These are phyloP conservation scores for Micronisus gabar DNA, from an alignment of 2,113 vertebrate species.

Conservation along the genomic window DNA sequence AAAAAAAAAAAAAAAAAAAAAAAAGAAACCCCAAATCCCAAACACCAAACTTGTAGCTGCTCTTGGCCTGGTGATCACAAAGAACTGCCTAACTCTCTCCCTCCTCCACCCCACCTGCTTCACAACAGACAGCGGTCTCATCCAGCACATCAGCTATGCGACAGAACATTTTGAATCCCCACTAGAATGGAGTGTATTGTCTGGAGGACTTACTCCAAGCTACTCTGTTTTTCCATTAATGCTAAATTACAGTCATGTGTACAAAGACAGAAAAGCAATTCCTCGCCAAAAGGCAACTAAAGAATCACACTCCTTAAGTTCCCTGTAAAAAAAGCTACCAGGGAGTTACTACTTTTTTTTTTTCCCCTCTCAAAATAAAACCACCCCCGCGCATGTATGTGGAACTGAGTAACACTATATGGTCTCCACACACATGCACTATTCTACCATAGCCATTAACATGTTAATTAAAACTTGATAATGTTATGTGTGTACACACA, in stretches of 20 bases:
- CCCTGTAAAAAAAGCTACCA: background rate
- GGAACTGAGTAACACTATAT: background rate
- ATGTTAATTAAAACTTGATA: background rate
- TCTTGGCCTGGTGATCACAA: background rate
- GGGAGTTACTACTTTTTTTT: background rate
- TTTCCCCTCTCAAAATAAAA: background rate
- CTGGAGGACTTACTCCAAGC: background rate
- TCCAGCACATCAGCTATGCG: background rate
- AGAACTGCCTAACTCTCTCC: background rate
- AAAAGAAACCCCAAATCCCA: background rate
- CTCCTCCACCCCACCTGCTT: background rate
- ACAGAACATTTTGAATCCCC: background rate
- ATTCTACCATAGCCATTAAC: background rate
- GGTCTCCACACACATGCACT: background rate
- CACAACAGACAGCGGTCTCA: background rate
- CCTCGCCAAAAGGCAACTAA: background rate
- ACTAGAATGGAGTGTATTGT: background rate
- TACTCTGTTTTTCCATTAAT: background rate
- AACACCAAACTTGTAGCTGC: background rate
- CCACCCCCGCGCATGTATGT: background rate
- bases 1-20: background rate
- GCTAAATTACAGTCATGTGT: background rate
- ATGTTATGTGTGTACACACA: background rate
- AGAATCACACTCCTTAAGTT: background rate
- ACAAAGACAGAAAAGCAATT: background rate